Evolutionary conservation across 2,888 invertebrate genomes (phyloP).

Genomic region (Brachyptera risi): DNA sequence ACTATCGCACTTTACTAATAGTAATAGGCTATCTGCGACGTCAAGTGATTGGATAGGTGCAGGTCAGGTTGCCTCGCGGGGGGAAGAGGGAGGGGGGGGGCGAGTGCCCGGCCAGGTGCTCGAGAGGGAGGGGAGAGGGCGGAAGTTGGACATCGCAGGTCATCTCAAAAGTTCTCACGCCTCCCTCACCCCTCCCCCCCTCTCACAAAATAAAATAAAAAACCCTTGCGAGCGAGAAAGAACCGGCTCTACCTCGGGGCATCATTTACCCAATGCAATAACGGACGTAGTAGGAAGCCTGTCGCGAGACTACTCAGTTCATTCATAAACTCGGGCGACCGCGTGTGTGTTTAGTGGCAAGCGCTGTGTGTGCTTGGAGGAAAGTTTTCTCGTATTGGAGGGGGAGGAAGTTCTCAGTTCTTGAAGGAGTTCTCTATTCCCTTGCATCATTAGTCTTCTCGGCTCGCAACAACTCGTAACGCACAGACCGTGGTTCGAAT

Average conservation of each 20-base stretch:
- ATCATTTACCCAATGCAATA: no score
- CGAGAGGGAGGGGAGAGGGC: constrained; percentile 16
- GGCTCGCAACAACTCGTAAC: not conserved
- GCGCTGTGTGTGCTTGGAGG: not conserved
- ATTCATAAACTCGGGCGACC: constrained; percentile 29
- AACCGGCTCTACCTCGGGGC: constrained; percentile 5
- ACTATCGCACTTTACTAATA: no score
- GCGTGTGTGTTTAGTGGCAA: constrained; percentile 13
- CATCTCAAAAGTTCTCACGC: constrained; percentile 31
- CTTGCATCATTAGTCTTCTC: constrained; percentile 20
- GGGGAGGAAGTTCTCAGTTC: constrained; percentile 3
- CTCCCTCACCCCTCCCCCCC: constrained; percentile 24
- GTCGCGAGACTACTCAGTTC: constrained; percentile 32
- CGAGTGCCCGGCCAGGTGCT: constrained; percentile 17
- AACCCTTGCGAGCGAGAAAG: not conserved
- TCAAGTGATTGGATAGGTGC: constrained; percentile 3
- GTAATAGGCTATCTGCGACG: no score
- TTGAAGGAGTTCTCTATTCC: constrained; percentile 4
- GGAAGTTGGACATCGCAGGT: constrained; percentile 23
- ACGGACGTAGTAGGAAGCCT: constrained; percentile 23
- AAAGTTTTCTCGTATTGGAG: no score
- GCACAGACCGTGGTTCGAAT: no score
- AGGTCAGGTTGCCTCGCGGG: constrained; percentile 6
- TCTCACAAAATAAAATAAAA: no score
- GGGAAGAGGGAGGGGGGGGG: constrained; percentile 8